phyloP scores from a whole-genome alignment of 2,797 vertebrate species.

The Setipinna tenuifilis region DNA sequence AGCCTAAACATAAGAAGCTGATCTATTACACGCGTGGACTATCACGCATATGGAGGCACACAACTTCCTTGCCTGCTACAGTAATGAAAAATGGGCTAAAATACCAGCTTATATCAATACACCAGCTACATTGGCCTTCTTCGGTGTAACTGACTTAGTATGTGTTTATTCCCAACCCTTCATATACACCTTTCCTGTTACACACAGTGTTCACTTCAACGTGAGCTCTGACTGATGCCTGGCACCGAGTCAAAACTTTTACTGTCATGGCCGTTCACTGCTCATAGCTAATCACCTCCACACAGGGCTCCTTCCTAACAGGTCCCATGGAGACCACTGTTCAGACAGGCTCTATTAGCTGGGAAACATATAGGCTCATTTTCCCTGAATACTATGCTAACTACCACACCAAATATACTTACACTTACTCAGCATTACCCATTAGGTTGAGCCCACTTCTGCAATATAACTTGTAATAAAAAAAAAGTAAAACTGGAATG shows the following conservation, averaged over 20 bases:
- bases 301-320: not conserved
- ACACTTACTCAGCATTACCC: not conserved
- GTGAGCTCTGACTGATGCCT: not conserved
- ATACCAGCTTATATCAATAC: too few relatives aligned
- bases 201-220: not conserved
- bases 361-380: not conserved
- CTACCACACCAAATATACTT: not conserved
- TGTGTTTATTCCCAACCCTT: not conserved
- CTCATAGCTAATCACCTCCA: not conserved
- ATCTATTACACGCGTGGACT: too few relatives aligned
- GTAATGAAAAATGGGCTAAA: too few relatives aligned
- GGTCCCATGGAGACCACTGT: not conserved
- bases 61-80: too few relatives aligned
- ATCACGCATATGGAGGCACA: too few relatives aligned
- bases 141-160: not conserved
- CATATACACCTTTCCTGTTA: not conserved
- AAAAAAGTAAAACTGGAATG: not conserved
- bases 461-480: not conserved
- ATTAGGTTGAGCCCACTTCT: not conserved
- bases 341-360: not conserved
- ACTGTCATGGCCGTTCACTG: not conserved
- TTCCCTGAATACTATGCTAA: not conserved
- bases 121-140: not conserved
- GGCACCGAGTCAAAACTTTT: not conserved
- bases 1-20: too few relatives aligned